A percentile compares a stretch with the other conserved stretches of the same genome.
These are phyloP conservation scores for Thelaira solivaga DNA, from an alignment of 2,888 invertebrate genomes.

Conservation along the genomic window DNA sequence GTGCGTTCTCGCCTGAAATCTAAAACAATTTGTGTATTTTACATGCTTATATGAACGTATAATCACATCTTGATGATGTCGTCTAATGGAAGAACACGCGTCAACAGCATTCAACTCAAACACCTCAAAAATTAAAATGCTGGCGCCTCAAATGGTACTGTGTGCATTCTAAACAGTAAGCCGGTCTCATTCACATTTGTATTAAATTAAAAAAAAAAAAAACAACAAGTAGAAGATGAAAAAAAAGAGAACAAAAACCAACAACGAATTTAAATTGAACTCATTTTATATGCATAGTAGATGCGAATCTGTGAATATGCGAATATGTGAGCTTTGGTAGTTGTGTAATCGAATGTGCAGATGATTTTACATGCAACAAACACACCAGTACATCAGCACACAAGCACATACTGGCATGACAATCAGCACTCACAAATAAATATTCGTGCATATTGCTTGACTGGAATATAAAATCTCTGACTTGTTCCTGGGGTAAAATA, in stretches of 20 bases:
- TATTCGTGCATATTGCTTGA: constrained; percentile 10
- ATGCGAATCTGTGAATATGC: neutral
- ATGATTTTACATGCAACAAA: too few species aligned
- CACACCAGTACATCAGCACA: neutral
- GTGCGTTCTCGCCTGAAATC: constrained; percentile 22
- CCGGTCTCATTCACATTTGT: constrained; percentile 17
- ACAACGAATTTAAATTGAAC: constrained; percentile 47
- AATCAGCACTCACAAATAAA: constrained; percentile 23
- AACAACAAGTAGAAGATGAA: neutral
- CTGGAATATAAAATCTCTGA: constrained; percentile 15
- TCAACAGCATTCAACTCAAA: constrained; percentile 62
- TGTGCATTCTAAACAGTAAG: constrained; percentile 8
- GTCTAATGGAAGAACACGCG: constrained; percentile 60
- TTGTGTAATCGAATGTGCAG: neutral
- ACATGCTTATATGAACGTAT: constrained; percentile 46
- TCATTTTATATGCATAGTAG: constrained; percentile 27
- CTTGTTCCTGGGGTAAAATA: constrained; percentile 32
- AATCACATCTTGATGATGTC: constrained; percentile 59
- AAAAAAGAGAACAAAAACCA: too few species aligned
- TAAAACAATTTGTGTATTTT: constrained; percentile 52
- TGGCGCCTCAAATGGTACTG: constrained; percentile 59
- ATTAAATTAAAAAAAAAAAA: neutral
- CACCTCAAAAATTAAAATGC: constrained; percentile 58
- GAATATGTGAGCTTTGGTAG: neutral
- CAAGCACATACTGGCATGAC: too few species aligned